These are phyloP conservation scores for Oscheius sp. DNA, from an alignment of 2,888 invertebrate genomes.

Conservation along the genomic window DNA sequence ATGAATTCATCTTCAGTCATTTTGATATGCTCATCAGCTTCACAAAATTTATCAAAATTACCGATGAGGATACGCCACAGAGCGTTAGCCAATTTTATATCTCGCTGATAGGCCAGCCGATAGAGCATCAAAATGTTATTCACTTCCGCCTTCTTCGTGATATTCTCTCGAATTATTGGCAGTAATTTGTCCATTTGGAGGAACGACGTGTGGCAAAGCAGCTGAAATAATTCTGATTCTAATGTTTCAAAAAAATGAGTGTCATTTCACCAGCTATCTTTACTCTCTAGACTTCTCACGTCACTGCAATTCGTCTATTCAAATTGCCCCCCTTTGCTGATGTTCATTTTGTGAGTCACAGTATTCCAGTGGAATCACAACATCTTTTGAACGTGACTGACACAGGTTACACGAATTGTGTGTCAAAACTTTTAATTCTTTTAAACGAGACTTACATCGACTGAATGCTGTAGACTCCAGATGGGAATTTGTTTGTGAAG, in stretches of 20 bases:
- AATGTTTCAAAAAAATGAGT: not conserved
- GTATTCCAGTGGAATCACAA: too few relatives aligned
- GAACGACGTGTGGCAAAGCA: not conserved
- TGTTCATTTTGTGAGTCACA: too few relatives aligned
- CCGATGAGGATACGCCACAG: conserved; percentile 4
- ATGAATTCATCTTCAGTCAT: conserved; percentile 11
- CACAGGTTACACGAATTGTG: too few relatives aligned
- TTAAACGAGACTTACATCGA: not conserved
- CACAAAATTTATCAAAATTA: not conserved
- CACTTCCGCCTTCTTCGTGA: not conserved
- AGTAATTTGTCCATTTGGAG: not conserved
- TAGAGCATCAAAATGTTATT: not conserved
- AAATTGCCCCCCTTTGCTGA: too few relatives aligned
- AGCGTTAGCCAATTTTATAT: not conserved
- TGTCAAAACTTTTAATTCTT: too few relatives aligned
- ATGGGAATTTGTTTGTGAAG: not conserved
- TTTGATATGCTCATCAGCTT: not conserved
- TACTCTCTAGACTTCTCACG: too few relatives aligned
- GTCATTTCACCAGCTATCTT: too few relatives aligned
- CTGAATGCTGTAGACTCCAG: not conserved
- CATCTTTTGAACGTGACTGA: too few relatives aligned
- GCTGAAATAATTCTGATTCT: not conserved
- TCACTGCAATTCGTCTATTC: too few relatives aligned
- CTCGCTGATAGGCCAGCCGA: not conserved
- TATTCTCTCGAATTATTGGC: not conserved